Conservation (phyloP, 2,888 invertebrate species). For the Cheilosia scutellata region DNA sequence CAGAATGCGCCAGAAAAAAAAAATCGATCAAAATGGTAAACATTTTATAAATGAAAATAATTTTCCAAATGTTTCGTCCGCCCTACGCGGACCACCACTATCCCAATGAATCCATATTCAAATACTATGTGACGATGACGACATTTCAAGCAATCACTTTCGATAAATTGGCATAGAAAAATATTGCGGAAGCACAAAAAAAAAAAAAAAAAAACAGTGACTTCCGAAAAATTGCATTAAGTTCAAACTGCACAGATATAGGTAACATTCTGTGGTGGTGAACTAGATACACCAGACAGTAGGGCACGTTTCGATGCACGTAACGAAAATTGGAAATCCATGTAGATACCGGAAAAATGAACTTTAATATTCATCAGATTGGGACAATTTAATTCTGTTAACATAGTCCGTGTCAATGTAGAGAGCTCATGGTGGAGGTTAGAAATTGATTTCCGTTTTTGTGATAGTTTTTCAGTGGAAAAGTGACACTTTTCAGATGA, state of each 20-base stretch:
- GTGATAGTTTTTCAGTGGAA: not conserved
- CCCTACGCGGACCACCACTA: not conserved
- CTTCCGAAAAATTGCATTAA: conserved; percentile 46
- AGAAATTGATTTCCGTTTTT: conserved; percentile 30
- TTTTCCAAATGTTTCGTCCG: conserved; percentile 23
- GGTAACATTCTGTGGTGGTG: conserved; percentile 1
- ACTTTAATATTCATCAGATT: conserved; percentile 45
- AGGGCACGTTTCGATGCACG: not conserved
- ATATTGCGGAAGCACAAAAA: conserved; percentile 29
- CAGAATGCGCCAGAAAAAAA: conserved; percentile 10
- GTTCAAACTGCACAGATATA: conserved; percentile 18
- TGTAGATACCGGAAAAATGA: not conserved
- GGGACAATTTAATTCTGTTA: conserved; percentile 52
- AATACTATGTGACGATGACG: conserved; percentile 26
- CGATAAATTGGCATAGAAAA: conserved; percentile 52
- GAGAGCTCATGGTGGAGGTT: conserved; percentile 3
- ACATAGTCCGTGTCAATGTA: conserved; percentile 35
- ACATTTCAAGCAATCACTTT: conserved; percentile 51
- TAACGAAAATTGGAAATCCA: not conserved
- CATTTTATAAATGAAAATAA: conserved; percentile 39
- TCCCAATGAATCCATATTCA: not conserved
- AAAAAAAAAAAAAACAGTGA: conserved; percentile 34
- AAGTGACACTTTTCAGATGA: not conserved
- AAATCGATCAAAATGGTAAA: conserved; percentile 16
- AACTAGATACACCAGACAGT: conserved; percentile 14